Evolutionary conservation across 2,888 invertebrate species (phyloP).

Genomic region (Coenonympha glycerion): DNA sequence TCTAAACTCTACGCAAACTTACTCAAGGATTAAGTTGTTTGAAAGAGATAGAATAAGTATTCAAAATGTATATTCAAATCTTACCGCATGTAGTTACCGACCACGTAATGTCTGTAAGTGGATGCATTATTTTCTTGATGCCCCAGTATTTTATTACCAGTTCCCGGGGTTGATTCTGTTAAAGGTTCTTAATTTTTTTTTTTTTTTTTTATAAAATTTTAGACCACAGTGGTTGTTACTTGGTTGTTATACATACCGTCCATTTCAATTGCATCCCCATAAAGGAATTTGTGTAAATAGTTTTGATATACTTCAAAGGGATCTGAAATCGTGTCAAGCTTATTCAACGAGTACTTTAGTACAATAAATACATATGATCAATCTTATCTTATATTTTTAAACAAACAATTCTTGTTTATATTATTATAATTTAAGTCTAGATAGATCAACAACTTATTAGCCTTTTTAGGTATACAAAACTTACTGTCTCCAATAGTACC

Average conservation of each 20-base stretch:
- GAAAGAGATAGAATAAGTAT: no score
- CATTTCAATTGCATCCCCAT: slow-evolving; percentile 24
- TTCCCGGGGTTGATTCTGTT: slow-evolving; percentile 5
- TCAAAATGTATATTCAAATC: background rate
- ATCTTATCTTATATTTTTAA: no score
- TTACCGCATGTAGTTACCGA: slow-evolving; percentile 25
- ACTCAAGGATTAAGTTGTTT: no score
- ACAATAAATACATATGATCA: no score
- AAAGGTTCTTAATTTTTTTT: background rate
- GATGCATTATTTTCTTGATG: slow-evolving; percentile 3
- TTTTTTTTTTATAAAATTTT: no score
- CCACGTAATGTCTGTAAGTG: slow-evolving; percentile 18
- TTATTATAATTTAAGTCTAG: no score
- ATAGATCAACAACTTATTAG: no score
- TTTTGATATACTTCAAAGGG: slow-evolving; percentile 29
- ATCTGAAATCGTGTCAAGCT: no score
- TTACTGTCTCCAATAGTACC: background rate
- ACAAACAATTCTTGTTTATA: no score
- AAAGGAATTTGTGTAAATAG: slow-evolving; percentile 30
- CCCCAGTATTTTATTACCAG: background rate
- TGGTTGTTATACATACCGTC: slow-evolving; percentile 15
- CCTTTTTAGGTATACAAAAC: background rate
- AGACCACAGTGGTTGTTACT: background rate
- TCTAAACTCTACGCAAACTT: no score
- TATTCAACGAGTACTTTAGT: no score